Evolutionary conservation across 2,888 invertebrate genomes (phyloP), one percentile per base, ranked within the genome.

Genomic region (Philaethria dido): DNA sequence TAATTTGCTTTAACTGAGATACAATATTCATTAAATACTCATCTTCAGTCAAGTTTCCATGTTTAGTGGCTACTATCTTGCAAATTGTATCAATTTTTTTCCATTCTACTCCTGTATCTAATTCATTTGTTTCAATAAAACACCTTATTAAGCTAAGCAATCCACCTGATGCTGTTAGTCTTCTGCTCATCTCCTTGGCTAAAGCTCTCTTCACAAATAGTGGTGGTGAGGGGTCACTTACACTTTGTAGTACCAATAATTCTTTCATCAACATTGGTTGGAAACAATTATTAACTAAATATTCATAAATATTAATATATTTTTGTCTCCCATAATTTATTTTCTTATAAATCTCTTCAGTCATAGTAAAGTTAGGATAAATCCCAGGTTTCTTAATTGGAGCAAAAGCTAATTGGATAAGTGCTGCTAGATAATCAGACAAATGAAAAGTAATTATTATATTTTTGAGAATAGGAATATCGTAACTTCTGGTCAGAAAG

Each of bases 401-500:
- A 44, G 95, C 95, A 88, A 94, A 94, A 29, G 94, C 89, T 59
- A 97, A 85, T 84, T 96, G 96, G 74, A 96, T 94, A 33, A 96
- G 83, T 3, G 94, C 94, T 66, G 95, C 95, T 61, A 97, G 83
- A 72, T 96, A 88, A 80, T 94, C 93, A 79, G 92, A 91, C 66
- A 95, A 80, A 86, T 93, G 92, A 73, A 94, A 84, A 60, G 94
- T 86, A 68, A 94, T 73, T 69, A 95, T 89, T 66, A 94, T 86
- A 75, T 91, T 88, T 78, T 93, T 92, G 59, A 96, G 85, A 69
- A 94, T 90, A 74, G 89, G 85, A 71, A 92, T 76, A 65, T 86
- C 82, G 73, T 93, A 90, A 74, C 93, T 87, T 73, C 90, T 85
- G 36, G 86, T 83, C 42, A 94, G 82, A 64, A 93, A 93, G 64